Evolutionary conservation across 2,797 vertebrate species (phyloP).

Genomic region (Spea hammondii): DNA sequence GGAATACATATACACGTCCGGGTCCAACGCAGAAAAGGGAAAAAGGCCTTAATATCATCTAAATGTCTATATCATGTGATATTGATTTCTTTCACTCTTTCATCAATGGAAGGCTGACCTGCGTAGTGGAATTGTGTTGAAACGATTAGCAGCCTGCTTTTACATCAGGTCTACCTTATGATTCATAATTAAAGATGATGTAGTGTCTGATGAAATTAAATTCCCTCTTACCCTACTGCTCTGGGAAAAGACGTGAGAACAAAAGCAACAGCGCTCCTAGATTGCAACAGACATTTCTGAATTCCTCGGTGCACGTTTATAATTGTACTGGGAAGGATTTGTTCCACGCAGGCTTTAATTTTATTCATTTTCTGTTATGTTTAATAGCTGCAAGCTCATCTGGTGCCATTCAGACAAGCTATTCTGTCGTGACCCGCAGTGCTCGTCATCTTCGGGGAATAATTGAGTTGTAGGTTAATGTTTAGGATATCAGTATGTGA

Average conservation of each 20-base stretch:
- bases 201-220: slow-evolving; percentile 63
- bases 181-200: slow-evolving; percentile 53
- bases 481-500: slow-evolving; percentile 32
- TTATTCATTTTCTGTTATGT: slow-evolving; percentile 45
- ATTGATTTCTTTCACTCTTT: slow-evolving; percentile 17
- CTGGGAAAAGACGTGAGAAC: slow-evolving; percentile 7
- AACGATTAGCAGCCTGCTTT: slow-evolving; percentile 12
- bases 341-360: slow-evolving; percentile 24
- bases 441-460: slow-evolving; percentile 46
- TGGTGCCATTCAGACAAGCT: slow-evolving; percentile 46
- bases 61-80: not conserved
- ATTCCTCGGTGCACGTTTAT: slow-evolving; percentile 51
- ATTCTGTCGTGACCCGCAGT: slow-evolving; percentile 44
- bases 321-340: slow-evolving; percentile 41
- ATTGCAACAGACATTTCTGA: slow-evolving; percentile 62
- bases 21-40: not conserved
- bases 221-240: not conserved
- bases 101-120: not conserved
- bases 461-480: slow-evolving; percentile 32
- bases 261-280: slow-evolving; percentile 57
- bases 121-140: slow-evolving; percentile 16
- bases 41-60: not conserved
- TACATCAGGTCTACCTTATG: slow-evolving; percentile 27
- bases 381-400: slow-evolving; percentile 49
- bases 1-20: not conserved